Evolutionary conservation across 2,888 invertebrate species (phyloP).

Genomic region (Chouioia cunea): DNA sequence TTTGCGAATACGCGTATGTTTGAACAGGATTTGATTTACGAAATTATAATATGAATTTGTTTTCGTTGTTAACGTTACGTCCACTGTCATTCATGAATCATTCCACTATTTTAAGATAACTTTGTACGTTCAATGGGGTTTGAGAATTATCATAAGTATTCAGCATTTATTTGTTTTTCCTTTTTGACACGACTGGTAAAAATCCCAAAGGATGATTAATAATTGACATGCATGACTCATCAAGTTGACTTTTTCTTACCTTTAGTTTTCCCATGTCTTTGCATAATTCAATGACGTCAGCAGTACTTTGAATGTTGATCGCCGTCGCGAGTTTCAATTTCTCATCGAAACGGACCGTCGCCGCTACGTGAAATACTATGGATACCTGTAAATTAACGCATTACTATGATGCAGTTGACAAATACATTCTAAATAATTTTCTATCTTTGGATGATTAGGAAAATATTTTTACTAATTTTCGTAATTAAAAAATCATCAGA

Average conservation of each 20-base stretch:
- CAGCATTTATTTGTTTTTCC: too few relatives aligned
- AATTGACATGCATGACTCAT: background rate
- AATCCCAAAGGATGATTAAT: conserved; percentile 13
- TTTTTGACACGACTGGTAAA: background rate
- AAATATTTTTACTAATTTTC: too few relatives aligned
- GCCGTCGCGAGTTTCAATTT: conserved; percentile 75
- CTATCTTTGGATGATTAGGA: too few relatives aligned
- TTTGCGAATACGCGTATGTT: background rate
- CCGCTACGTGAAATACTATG: conserved; percentile 81
- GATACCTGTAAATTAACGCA: conserved; percentile 53
- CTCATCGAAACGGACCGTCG: conserved; percentile 83
- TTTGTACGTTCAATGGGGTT: too few relatives aligned
- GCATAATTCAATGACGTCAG: conserved; percentile 75
- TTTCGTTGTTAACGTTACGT: background rate
- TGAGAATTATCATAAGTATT: too few relatives aligned
- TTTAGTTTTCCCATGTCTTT: conserved; percentile 76
- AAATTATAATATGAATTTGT: background rate
- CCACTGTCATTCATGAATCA: background rate
- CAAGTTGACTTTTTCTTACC: conserved; percentile 68
- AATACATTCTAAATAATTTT: too few relatives aligned
- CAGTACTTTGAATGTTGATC: conserved; percentile 79
- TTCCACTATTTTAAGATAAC: too few relatives aligned
- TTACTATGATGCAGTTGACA: too few relatives aligned
- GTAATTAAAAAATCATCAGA: too few relatives aligned
- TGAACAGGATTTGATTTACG: conserved; percentile 7